Evolutionary conservation across 2,113 vertebrate species (phyloP).

Genomic region (Pygoscelis adeliae): DNA sequence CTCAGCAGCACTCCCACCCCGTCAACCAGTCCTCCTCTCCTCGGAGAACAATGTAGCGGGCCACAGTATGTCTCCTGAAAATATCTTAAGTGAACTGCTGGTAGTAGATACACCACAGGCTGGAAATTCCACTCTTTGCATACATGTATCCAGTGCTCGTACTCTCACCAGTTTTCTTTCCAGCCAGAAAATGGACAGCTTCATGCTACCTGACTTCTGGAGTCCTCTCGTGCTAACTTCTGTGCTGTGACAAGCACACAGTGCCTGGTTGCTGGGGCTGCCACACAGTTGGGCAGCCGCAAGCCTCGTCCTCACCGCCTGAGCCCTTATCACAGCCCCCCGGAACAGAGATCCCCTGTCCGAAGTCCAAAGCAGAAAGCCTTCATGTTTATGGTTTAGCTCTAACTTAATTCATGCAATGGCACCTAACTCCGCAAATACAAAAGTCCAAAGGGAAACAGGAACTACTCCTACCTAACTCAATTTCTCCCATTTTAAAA

Average conservation of each 20-base stretch:
- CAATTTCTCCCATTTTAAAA: not conserved
- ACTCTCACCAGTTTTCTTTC: not conserved
- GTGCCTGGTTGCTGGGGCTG: not conserved
- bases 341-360: too few relatives aligned
- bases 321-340: not conserved
- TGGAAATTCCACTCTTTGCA: not conserved
- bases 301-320: fast-evolving
- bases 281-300: not conserved
- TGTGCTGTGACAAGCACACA: not conserved
- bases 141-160: too few relatives aligned
- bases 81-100: not conserved
- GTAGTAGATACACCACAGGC: fast-evolving
- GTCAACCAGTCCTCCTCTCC: not conserved
- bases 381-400: not conserved
- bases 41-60: fast-evolving
- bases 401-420: not conserved
- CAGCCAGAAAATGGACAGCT: not conserved
- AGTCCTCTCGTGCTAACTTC: not conserved
- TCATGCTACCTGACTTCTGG: not conserved
- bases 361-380: not conserved
- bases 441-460: not conserved
- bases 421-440: not conserved
- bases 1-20: not conserved
- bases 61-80: not conserved
- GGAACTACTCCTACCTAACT: not conserved